Base-by-base conservation (phyloP, 1,140 invertebrate genomes). In the Drosophila oshimai region DNA sequence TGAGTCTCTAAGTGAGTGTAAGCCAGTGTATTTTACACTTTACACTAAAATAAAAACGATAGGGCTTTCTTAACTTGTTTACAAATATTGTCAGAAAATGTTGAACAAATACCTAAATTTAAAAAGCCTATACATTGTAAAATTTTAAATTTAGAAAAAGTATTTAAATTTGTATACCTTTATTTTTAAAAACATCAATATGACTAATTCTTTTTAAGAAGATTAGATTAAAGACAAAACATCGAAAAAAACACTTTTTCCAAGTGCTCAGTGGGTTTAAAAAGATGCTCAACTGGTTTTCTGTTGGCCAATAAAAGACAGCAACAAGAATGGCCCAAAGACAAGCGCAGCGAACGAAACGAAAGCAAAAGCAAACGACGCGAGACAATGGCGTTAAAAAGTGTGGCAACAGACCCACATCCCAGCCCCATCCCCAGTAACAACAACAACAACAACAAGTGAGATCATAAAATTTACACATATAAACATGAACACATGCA, bases 301-400 rank as follows among this genome's bases (percentile, higher is more conserved):
- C 54, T 60, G 69, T 62, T 50, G 50, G 68, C 71, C 74, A 88
- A 83, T 78, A 81, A 81, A 74, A 71, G 53, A 37, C 45, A 67
- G 26, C 45, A 39, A 44, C 41, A 51, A 28, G 22, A 55, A 49
- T 41, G 31, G 15, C 9, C 28, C 31, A 68, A 41, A 72, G 36
- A 47, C 55, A 54, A 49, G 50, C 41, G 57, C 71, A 69, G 31
- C 55, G 45, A 45, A 57, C 54, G 55, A 68, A 72, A 55, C 53
- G 76, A 87, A 76, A 76, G 68, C 73, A 73, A 86, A 80, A 87
- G 81, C 69, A 73, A 84, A 46, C 81, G 60, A 37, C 36, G 61
- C 80, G 51, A 51, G 78, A 84, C 79, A 79, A 86, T 62, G 50
- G 79, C 73, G 61, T 61, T 77, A 70, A 78, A 83, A 84, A 55